Conservation (phyloP, 2,888 invertebrate genomes). For the Mythimna pallens region DNA sequence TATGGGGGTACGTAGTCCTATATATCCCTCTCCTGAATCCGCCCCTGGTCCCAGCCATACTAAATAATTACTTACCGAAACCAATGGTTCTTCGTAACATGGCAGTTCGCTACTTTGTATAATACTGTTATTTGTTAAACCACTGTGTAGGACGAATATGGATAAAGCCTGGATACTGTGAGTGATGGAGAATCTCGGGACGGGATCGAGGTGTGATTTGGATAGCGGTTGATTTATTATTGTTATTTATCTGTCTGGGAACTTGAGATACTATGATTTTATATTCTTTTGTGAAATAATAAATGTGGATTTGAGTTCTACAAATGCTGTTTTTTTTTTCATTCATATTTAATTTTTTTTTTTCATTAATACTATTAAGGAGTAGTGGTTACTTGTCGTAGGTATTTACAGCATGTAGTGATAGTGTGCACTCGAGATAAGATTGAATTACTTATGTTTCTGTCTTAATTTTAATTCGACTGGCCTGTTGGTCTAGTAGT, state of each 20-base stretch:
- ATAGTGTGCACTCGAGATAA: too few species aligned
- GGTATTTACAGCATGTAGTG: too few species aligned
- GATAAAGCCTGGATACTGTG: constrained; percentile 2
- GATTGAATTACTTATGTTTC: too few species aligned
- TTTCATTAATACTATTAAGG: too few species aligned
- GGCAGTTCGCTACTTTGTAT: constrained; percentile 14
- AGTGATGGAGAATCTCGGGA: constrained; percentile 12
- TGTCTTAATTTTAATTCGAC: too few species aligned
- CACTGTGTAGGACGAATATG: background rate
- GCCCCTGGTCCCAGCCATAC: background rate
- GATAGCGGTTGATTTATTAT: constrained; percentile 1
- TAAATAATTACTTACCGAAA: constrained; percentile 25
- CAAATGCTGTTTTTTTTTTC: too few species aligned
- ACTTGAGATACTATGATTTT: background rate
- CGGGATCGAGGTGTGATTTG: background rate
- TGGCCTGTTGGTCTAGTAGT: too few species aligned
- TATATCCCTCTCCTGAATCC: background rate
- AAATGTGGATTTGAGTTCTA: background rate
- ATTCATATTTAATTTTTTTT: too few species aligned
- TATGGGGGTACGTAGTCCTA: too few species aligned
- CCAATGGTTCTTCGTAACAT: background rate
- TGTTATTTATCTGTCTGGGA: background rate
- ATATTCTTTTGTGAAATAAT: background rate
- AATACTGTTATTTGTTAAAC: constrained; percentile 34
- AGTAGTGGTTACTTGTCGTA: too few species aligned